A percentile compares a stretch with the other conserved stretches of the same genome.
phyloP scores from a whole-genome alignment of 2,113 vertebrate species.

The Toxotes chatareus region DNA sequence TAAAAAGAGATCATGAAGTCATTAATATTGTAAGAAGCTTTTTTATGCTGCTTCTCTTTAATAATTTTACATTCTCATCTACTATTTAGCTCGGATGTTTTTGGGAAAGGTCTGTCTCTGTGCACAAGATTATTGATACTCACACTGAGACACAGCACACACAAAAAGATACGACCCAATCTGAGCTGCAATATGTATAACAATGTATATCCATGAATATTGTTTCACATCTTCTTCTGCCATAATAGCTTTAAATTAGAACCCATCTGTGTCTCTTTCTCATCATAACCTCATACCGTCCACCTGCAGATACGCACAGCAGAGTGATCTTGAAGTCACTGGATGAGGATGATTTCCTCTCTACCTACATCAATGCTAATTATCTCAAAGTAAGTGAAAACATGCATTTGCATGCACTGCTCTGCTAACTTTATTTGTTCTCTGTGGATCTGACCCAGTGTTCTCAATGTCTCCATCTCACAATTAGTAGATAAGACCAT shows the following conservation, averaged over 20 bases:
- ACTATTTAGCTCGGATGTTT: slow-evolving; percentile 16
- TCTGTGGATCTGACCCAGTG: not conserved
- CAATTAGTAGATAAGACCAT: not conserved
- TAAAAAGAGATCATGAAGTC: not conserved
- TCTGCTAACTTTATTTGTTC: not conserved
- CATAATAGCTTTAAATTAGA: slow-evolving; percentile 2
- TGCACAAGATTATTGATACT: slow-evolving; percentile 10
- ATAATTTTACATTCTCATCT: slow-evolving; percentile 15
- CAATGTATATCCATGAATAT: not conserved
- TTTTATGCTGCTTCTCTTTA: slow-evolving; percentile 6
- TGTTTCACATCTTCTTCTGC: not conserved
- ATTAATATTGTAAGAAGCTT: not conserved
- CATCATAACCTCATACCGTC: slow-evolving; percentile 26
- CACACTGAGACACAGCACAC: slow-evolving; percentile 4
- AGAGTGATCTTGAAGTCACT: slow-evolving; percentile 94
- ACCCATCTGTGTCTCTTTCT: slow-evolving; percentile 3
- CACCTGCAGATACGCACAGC: slow-evolving; percentile 94
- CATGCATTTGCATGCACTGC: not conserved
- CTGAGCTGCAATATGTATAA: not conserved
- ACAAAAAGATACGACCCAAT: not conserved
- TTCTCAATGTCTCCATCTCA: not conserved
- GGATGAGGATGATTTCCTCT: slow-evolving; percentile 94
- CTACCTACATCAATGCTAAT: slow-evolving; percentile 97
- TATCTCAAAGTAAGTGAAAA: slow-evolving; percentile 91
- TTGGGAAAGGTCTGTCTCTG: not conserved